These are phyloP conservation scores for Branchinecta lindahli DNA, from an alignment of 1,140 invertebrate genomes.

Conservation along the genomic window DNA sequence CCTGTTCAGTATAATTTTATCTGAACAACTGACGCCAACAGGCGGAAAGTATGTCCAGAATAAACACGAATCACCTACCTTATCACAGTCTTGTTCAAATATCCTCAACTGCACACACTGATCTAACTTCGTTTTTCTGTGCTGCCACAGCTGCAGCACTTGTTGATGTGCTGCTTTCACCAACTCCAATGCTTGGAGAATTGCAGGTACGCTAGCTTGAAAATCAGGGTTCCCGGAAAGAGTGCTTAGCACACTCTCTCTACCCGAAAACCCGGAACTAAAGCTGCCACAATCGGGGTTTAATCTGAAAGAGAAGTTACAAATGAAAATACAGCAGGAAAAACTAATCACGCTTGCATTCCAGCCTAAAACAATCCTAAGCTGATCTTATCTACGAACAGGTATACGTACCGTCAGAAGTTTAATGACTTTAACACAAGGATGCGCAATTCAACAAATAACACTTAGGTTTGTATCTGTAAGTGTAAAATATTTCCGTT, in stretches of 20 bases:
- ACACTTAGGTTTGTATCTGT: too few relatives aligned
- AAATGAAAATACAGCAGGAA: constrained; percentile 13
- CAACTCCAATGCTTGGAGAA: constrained; percentile 59
- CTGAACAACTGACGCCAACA: too few relatives aligned
- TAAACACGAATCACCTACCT: constrained; percentile 38
- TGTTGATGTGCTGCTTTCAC: constrained; percentile 75
- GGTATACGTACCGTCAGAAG: too few relatives aligned
- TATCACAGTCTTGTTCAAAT: constrained; percentile 93
- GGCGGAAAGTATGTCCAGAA: too few relatives aligned
- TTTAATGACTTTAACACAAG: too few relatives aligned
- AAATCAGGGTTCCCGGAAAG: constrained; percentile 49
- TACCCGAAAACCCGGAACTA: constrained; percentile 38
- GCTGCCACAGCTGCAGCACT: constrained; percentile 80
- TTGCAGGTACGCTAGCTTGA: constrained; percentile 43
- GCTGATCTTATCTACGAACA: too few relatives aligned
- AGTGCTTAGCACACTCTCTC: constrained; percentile 41
- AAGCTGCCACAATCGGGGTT: constrained; percentile 33
- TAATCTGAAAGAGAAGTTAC: constrained; percentile 26
- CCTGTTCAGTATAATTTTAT: too few relatives aligned
- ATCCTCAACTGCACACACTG: constrained; percentile 86
- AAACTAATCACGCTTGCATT: background rate
- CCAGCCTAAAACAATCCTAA: too few relatives aligned
- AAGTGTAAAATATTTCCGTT: too few relatives aligned
- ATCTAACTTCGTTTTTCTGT: constrained; percentile 79
- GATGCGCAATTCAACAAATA: too few relatives aligned